Percentiles rank a stretch among this genome's conserved stretches.
Evolutionary conservation across 2,888 invertebrate genomes (phyloP).

Genomic region (Perizoma flavofasciatum): DNA sequence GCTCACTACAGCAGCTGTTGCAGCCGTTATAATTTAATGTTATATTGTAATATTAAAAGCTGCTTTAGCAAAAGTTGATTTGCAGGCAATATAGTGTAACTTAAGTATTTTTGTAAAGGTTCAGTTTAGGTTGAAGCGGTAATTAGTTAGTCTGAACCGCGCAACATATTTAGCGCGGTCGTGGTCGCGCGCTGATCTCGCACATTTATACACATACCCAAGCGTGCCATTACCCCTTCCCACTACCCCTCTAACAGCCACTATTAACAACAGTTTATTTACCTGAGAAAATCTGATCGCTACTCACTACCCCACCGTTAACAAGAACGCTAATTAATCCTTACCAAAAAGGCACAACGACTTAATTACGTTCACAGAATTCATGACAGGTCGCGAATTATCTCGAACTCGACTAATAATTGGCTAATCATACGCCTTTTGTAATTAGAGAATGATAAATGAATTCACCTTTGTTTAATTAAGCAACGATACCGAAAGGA

Average conservation of each 20-base stretch:
- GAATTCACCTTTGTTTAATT: slow-evolving; percentile 51
- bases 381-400: slow-evolving; percentile 49
- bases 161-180: slow-evolving; percentile 52
- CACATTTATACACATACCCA: slow-evolving; percentile 53
- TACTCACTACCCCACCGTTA: slow-evolving; percentile 42
- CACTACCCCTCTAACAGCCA: slow-evolving; percentile 35
- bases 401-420: slow-evolving; percentile 48
- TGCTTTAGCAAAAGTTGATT: neutral
- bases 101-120: too few relatives aligned
- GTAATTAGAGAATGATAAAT: slow-evolving; percentile 52
- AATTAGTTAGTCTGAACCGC: slow-evolving; percentile 53
- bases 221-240: slow-evolving; percentile 46
- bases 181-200: slow-evolving; percentile 46
- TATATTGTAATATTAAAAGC: too few relatives aligned
- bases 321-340: slow-evolving; percentile 56
- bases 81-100: neutral
- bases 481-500: slow-evolving; percentile 47
- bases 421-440: slow-evolving; percentile 52
- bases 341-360: slow-evolving; percentile 50
- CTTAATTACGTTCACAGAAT: slow-evolving; percentile 50
- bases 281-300: slow-evolving; percentile 44
- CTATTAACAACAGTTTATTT: slow-evolving; percentile 47
- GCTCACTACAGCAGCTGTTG: slow-evolving; percentile 4
- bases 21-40: slow-evolving; percentile 4
- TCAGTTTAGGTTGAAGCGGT: slow-evolving; percentile 47